These are phyloP conservation scores for Anoplopoma fimbria DNA, from an alignment of 2,113 vertebrate genomes.

Conservation along the genomic window DNA sequence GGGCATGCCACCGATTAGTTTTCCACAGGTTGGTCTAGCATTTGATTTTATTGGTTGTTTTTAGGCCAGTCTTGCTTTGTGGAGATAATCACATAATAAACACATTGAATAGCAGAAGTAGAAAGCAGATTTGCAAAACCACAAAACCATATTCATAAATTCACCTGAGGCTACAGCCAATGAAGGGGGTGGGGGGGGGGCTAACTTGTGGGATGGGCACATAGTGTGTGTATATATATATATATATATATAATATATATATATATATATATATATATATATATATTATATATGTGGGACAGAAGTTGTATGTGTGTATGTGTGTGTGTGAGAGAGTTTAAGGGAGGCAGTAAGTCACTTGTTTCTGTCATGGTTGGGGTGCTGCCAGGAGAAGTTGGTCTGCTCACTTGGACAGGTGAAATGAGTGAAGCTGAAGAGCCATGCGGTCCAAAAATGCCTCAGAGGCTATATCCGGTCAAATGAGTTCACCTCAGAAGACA, in stretches of 20 bases:
- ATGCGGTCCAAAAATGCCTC: constrained; percentile 38
- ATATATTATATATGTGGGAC: too few relatives aligned
- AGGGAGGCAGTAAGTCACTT: constrained; percentile 26
- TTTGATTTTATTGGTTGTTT: constrained; percentile 34
- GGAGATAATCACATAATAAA: constrained; percentile 54
- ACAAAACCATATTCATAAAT: constrained; percentile 31
- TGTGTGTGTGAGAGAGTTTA: constrained; percentile 17
- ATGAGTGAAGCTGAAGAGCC: constrained; percentile 14
- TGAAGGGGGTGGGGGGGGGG: too few relatives aligned
- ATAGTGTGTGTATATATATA: too few relatives aligned
- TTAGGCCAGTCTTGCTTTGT: constrained; percentile 34
- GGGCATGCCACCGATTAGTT: constrained; percentile 51
- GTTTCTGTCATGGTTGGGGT: constrained; percentile 27
- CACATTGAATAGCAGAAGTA: constrained; percentile 22
- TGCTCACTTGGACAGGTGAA: constrained; percentile 54
- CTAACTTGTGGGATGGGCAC: too few relatives aligned
- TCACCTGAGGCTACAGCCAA: constrained; percentile 6
- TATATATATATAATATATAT: too few relatives aligned
- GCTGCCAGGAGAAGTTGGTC: constrained; percentile 42
- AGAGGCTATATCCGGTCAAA: constrained; percentile 30
- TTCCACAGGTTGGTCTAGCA: constrained; percentile 42
- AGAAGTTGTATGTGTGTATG: not conserved
- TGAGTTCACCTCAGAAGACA: constrained; percentile 37
- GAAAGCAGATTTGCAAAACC: constrained; percentile 29
- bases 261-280: too few relatives aligned